Percentiles rank a stretch among this genome's conserved stretches.
phyloP scores from a whole-genome alignment of 2,888 invertebrate genomes.

The Entomobrya proxima region DNA sequence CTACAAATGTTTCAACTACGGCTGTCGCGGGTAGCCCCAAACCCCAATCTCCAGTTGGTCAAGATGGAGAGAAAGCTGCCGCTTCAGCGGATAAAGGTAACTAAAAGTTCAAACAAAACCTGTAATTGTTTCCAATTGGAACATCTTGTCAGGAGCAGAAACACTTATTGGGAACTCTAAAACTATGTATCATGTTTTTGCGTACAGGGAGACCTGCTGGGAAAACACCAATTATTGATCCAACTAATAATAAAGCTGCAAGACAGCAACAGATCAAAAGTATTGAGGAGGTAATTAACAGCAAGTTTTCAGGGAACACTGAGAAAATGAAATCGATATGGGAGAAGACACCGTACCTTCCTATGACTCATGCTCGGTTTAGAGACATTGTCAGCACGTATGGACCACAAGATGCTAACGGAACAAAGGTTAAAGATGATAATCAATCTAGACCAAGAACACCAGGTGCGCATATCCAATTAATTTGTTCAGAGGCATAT shows the following conservation, averaged over 20 bases:
- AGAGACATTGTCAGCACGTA: slow-evolving; percentile 40
- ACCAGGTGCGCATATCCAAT: too few species aligned
- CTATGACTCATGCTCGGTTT: slow-evolving; percentile 46
- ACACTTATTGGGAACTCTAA: not conserved
- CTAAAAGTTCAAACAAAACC: too few species aligned
- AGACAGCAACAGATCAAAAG: slow-evolving; percentile 23
- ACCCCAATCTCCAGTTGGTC: not conserved
- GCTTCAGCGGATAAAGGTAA: not conserved
- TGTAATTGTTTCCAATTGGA: too few species aligned
- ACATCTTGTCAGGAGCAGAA: not conserved
- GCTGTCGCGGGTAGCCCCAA: not conserved
- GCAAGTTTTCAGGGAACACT: slow-evolving; percentile 14
- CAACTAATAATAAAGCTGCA: not conserved
- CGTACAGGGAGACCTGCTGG: too few species aligned
- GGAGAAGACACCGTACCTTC: slow-evolving; percentile 42
- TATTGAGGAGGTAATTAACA: slow-evolving; percentile 37
- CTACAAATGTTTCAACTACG: not conserved
- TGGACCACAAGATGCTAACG: not conserved
- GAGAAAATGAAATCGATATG: slow-evolving; percentile 46
- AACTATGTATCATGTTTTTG: too few species aligned
- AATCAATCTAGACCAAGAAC: too few species aligned
- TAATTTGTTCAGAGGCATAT: too few species aligned
- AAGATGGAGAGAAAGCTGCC: not conserved
- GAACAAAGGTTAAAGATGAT: not conserved
- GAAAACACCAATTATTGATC: not conserved